Base-by-base conservation (phyloP, 2,888 invertebrate genomes). In the Diplazon laetatorius region DNA sequence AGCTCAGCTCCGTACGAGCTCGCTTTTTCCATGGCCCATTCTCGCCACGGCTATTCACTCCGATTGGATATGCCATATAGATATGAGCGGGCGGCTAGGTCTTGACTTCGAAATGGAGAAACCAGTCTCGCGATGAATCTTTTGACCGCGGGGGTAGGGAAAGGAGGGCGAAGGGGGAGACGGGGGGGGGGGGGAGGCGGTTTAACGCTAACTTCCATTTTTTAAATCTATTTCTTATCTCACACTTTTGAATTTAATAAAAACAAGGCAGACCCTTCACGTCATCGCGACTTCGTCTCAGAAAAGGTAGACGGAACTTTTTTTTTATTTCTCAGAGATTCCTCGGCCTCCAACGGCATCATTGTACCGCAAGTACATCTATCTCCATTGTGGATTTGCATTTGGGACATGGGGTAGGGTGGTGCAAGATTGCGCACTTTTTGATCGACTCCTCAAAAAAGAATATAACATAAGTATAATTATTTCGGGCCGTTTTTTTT, bases 21-120 rank as follows among this genome's bases (percentile, higher is more conserved):
- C 75, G n/a, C n/a, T n/a, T n/a, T n/a, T 62, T 76, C 71, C 72
- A 50, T 69, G 66, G 72, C 76, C 71, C 80, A 71, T 78, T 73
- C 78, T 80, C 80, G 77, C 78, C 77, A 73, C 81, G 81, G 80
- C 80, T 76, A 81, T 85, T 84, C 82, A 78, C 75, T 78, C 71
- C 84, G 82, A 83, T 83, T 85, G 82, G 82, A 83, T 82, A 83
- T 83, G 82, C 83, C 75, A 69, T 80, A 82, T 74, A 82, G 80
- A 82, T 83, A 82, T 77, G 72, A 72, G 20, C 52, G 25, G n/a
- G 68, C 39, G 42, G 39, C 76, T 60, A 35, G 72, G 72, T 81
- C 81, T 71, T 48, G 46, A 75, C 74, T 78, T 78, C 82, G 75
- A 82, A 83, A 83, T 82, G 80, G 82, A 78, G 78, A 82, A 84